Base-by-base conservation (phyloP, 2,113 vertebrate genomes). In the Verasper variegatus region DNA sequence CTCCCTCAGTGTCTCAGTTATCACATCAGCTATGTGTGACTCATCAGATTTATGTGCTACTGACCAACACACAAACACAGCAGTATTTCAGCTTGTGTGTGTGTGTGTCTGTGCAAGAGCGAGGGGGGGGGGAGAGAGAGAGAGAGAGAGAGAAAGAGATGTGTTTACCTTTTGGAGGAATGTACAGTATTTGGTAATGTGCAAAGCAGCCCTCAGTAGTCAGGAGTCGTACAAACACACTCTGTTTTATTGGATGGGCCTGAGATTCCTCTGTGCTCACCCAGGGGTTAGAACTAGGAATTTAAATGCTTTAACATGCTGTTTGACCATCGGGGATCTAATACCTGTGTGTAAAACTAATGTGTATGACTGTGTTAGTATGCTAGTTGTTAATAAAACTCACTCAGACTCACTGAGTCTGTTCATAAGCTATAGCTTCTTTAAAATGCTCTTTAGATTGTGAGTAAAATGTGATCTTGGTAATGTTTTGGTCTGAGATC, bases 101-200 rank as follows among this genome's bases (percentile, higher is more conserved):
- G 67, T 82, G 57, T 55, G 9, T 55, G 40, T 42, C 9, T 40
- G 37, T 40, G 37, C 11, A 31, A 31, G 27, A 31, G 27, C 27
- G 27, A 27, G 27, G 0, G 27, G 5, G 4, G 5, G 4, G 5
- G 27, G 49, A 18, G 20, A 12, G 52, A 11, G 52, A 5, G 56
- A 31, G 57, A 5, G 7, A 47, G 62, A 35, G 7, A n/a, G 51
- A n/a, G 51, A n/a, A 2, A 7, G 63, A 27, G 69, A 55, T 70
- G 70, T 94, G 92, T 92, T 93, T 92, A 92, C 88, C 86, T 88
- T 92, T 83, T 78, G 73, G 57, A 91, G 92, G 92, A 93, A 93
- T 94, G 90, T 91, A 91, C 89, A 91, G 87, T 93, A 90, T 91
- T 92, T 90, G 82, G 88, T 91, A 31, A 89, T 88, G 92, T 93